phyloP scores from a whole-genome alignment of 2,888 invertebrate genomes.

The Seira ritae region DNA sequence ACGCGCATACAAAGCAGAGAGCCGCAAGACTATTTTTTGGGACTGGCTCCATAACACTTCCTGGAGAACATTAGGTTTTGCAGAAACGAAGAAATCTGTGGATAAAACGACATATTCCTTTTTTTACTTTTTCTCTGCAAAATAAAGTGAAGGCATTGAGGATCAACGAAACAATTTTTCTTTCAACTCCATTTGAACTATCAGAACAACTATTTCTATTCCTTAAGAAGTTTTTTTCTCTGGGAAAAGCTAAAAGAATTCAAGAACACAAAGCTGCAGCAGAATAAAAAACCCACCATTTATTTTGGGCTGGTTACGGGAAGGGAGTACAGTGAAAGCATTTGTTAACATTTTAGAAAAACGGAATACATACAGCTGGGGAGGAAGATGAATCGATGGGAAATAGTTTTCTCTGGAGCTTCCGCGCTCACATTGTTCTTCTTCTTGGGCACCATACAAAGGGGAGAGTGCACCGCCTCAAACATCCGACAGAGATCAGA shows the following conservation, averaged over 20 bases:
- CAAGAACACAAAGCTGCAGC: neutral
- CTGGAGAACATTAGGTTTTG: neutral
- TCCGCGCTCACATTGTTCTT: conserved; percentile 55
- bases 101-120: conserved; percentile 45
- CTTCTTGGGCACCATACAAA: conserved; percentile 30
- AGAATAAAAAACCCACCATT: neutral
- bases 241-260: conserved; percentile 10
- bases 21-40: conserved; percentile 12
- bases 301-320: neutral
- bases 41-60: conserved; percentile 20
- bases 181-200: conserved; percentile 20
- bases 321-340: conserved; percentile 18
- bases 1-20: neutral
- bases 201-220: neutral
- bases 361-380: conserved; percentile 13
- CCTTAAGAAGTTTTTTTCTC: neutral
- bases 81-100: conserved; percentile 31
- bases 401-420: conserved; percentile 63
- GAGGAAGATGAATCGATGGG: conserved; percentile 71
- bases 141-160: conserved; percentile 17
- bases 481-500: conserved; percentile 71
- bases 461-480: conserved; percentile 38
- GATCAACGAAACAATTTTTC: conserved; percentile 27
- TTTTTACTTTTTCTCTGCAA: neutral
- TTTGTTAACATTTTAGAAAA: conserved; percentile 5